Evolutionary conservation across 2,113 vertebrate genomes (phyloP).

Genomic region (Oryzias woworae): DNA sequence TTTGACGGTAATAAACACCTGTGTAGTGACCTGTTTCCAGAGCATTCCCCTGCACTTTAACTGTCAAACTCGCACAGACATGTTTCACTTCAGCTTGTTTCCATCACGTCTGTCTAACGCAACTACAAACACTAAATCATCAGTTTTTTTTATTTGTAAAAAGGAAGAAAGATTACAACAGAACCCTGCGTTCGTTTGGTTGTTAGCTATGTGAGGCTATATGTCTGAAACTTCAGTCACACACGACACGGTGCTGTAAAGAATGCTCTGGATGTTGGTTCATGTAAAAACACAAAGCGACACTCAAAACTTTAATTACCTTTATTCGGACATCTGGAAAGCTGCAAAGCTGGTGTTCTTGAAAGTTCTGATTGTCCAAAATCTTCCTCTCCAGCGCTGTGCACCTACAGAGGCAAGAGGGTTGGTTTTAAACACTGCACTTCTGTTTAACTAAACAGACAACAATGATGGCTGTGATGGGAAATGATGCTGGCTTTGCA

Average conservation of each 20-base stretch:
- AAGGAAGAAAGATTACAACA: no score
- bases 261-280: background rate
- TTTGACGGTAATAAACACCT: conserved; percentile 10
- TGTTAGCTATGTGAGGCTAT: no score
- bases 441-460: background rate
- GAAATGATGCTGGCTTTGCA: background rate
- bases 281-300: conserved; percentile 1
- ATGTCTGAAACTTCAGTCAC: no score
- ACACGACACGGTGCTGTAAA: no score
- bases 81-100: background rate
- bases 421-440: background rate
- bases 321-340: conserved; percentile 42
- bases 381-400: conserved; percentile 76
- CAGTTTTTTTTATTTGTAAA: no score
- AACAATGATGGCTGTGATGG: background rate
- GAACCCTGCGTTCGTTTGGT: no score
- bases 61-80: background rate
- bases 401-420: conserved; percentile 53
- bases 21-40: conserved; percentile 1
- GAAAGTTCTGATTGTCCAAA: conserved; percentile 43
- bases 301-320: conserved; percentile 44
- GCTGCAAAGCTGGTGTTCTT: conserved; percentile 19
- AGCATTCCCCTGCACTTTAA: background rate
- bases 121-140: no score
- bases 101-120: background rate